Conservation (phyloP, 2,888 invertebrate genomes). For the Amiota minor region DNA sequence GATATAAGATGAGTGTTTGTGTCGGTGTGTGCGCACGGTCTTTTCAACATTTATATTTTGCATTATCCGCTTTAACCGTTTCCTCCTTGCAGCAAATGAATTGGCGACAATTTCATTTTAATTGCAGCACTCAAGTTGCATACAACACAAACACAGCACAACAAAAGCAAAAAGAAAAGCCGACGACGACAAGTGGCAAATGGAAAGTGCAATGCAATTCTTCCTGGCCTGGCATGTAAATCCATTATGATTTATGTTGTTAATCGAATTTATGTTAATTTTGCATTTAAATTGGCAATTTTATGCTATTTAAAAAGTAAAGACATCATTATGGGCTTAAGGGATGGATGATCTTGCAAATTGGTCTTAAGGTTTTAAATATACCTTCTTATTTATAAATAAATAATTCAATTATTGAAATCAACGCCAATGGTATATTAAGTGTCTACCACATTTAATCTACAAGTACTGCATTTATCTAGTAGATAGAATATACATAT, state of each 20-base stretch:
- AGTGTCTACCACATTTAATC: no score
- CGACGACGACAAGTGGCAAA: not conserved
- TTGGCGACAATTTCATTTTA: constrained; percentile 60
- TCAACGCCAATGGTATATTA: no score
- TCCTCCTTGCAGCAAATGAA: constrained; percentile 32
- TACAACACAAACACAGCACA: constrained; percentile 25
- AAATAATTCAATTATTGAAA: no score
- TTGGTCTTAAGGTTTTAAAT: no score
- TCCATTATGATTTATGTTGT: constrained; percentile 19
- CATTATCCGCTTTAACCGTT: constrained; percentile 5
- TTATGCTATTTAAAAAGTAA: not conserved
- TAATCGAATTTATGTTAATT: not conserved
- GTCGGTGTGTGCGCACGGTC: not conserved
- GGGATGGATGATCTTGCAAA: no score
- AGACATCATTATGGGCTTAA: no score
- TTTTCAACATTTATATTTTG: not conserved
- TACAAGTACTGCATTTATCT: no score
- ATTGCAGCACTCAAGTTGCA: constrained; percentile 50
- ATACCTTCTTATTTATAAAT: no score
- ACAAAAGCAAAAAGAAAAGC: constrained; percentile 26
- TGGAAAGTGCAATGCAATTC: constrained; percentile 26
- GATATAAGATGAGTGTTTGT: not conserved
- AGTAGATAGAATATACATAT: no score
- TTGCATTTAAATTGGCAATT: not conserved
- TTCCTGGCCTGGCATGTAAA: constrained; percentile 27